Percentiles rank a stretch among this genome's conserved stretches.
These are phyloP conservation scores for Rutilus rutilus DNA, from an alignment of 2,113 vertebrate species.

Conservation along the genomic window DNA sequence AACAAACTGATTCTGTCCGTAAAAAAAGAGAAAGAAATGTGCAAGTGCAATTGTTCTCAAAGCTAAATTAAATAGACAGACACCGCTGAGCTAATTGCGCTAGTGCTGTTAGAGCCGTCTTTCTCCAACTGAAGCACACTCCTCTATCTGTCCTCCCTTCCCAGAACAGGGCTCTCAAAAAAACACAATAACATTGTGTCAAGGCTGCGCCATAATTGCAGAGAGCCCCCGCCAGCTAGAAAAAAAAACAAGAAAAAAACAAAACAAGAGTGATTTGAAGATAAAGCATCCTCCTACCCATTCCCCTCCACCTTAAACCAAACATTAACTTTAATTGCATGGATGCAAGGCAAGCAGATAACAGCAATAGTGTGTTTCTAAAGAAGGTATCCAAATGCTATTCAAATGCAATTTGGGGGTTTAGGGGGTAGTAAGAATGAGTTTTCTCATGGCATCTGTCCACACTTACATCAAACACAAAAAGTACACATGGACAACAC, in stretches of 20 bases:
- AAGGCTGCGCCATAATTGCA: constrained; percentile 25
- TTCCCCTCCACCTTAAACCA: constrained; percentile 40
- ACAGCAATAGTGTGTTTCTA: constrained; percentile 38
- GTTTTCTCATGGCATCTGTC: background rate
- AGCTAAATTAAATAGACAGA: background rate
- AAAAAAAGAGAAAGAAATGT: background rate
- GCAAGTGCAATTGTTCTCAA: background rate
- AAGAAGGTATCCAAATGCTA: constrained; percentile 22
- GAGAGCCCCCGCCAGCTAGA: background rate
- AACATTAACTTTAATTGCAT: constrained; percentile 60
- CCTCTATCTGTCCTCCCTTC: constrained; percentile 27
- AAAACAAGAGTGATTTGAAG: background rate
- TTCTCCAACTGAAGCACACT: constrained; percentile 2
- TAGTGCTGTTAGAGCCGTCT: background rate
- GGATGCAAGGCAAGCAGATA: constrained; percentile 40
- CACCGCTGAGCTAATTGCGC: constrained; percentile 16
- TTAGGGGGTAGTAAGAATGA: background rate
- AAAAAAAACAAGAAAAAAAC: background rate
- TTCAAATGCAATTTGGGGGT: background rate
- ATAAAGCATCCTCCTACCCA: constrained; percentile 47
- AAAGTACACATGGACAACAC: background rate
- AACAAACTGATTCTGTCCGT: background rate
- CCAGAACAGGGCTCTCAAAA: constrained; percentile 21
- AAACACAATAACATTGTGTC: constrained; percentile 28
- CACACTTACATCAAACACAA: background rate